A percentile compares a stretch with the other conserved stretches of the same genome.
Evolutionary conservation across 2,888 invertebrate species (phyloP).

Genomic region (Diadegma fenestrale): DNA sequence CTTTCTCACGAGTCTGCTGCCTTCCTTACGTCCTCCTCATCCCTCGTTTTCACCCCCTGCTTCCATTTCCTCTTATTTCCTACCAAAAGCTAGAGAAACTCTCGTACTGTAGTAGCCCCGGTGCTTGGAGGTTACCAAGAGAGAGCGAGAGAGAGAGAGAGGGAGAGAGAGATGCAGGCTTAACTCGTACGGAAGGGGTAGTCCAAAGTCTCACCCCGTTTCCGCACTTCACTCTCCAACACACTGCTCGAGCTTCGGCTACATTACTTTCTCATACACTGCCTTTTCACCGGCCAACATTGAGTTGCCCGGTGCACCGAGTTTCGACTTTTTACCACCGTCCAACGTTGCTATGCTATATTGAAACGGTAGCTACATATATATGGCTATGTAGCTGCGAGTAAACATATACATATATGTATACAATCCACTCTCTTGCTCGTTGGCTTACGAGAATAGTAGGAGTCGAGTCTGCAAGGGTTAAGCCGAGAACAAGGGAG

Average conservation of each 20-base stretch:
- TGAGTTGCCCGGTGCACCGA: constrained; percentile 56
- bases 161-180: constrained; percentile 23
- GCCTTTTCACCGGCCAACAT: constrained; percentile 67
- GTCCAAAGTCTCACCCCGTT: constrained; percentile 38
- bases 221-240: constrained; percentile 43
- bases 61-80: constrained; percentile 49
- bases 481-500: constrained; percentile 10
- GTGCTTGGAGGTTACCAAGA: constrained; percentile 25
- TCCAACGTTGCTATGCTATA: constrained; percentile 25
- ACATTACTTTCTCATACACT: constrained; percentile 63
- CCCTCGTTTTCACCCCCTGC: constrained; percentile 8
- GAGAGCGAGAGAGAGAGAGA: constrained; percentile 15
- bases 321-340: constrained; percentile 66
- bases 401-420: background rate
- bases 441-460: constrained; percentile 46
- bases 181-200: constrained; percentile 39
- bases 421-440: constrained; percentile 8
- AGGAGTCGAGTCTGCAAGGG: constrained; percentile 26
- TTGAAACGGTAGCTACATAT: constrained; percentile 15
- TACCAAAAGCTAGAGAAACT: constrained; percentile 49
- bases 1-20: constrained; percentile 73
- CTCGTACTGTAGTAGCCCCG: constrained; percentile 46
- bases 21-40: constrained; percentile 32
- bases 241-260: constrained; percentile 52
- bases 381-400: background rate